These are phyloP conservation scores for Oligia fasciuncula DNA, from an alignment of 2,888 invertebrate genomes.

Conservation along the genomic window DNA sequence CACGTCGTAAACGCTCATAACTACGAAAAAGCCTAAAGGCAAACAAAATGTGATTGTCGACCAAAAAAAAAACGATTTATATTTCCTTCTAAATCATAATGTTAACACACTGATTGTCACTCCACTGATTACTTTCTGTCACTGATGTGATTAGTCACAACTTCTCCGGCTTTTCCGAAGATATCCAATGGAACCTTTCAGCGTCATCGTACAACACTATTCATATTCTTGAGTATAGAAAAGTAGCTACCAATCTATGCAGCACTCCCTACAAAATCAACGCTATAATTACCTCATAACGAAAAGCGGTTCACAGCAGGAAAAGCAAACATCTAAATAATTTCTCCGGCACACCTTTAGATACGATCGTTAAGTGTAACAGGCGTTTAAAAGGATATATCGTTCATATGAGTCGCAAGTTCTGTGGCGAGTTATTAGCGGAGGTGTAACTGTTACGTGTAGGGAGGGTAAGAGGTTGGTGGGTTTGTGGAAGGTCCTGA, in stretches of 20 bases:
- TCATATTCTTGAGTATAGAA: not conserved
- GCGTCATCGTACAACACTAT: not conserved
- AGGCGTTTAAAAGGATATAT: constrained; percentile 80
- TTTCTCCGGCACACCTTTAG: constrained; percentile 70
- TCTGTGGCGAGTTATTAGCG: constrained; percentile 62
- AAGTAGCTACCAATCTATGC: not conserved
- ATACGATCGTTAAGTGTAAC: constrained; percentile 69
- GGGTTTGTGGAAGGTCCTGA: constrained; percentile 29
- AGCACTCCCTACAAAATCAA: constrained; percentile 18
- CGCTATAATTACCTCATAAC: constrained; percentile 35
- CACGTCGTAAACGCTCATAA: too few species aligned
- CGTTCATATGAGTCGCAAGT: constrained; percentile 76
- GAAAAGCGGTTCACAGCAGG: constrained; percentile 55
- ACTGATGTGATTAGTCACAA: too few species aligned
- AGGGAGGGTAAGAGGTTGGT: constrained; percentile 19
- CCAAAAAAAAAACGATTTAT: not conserved
- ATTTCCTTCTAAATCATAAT: not conserved
- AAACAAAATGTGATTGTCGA: not conserved
- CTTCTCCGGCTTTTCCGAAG: not conserved
- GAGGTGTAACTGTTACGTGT: constrained; percentile 59
- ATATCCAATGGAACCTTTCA: not conserved
- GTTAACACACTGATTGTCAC: not conserved
- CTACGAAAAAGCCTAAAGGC: not conserved
- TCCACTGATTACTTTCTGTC: not conserved
- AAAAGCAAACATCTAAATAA: constrained; percentile 66